These are phyloP conservation scores for Nomia melanderi DNA, from an alignment of 1,140 invertebrate genomes.

Conservation along the genomic window DNA sequence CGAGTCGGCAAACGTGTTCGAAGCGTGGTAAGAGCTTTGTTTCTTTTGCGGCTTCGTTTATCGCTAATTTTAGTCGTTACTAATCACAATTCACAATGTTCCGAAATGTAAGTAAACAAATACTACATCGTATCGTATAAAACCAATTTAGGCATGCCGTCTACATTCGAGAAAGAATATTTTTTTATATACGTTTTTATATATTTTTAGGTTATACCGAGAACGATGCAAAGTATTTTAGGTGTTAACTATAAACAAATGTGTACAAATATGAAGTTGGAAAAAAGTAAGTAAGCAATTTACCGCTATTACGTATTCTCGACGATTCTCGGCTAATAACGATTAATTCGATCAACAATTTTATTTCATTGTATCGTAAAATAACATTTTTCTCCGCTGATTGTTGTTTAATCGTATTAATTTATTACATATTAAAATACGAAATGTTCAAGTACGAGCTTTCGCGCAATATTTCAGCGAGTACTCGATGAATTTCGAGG, in stretches of 20 bases:
- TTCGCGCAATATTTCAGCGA: too few relatives aligned
- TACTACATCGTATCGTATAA: not conserved
- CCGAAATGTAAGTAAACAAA: slow-evolving; percentile 22
- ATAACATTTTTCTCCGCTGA: too few relatives aligned
- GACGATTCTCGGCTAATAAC: not conserved
- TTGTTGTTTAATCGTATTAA: too few relatives aligned
- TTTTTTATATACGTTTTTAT: not conserved
- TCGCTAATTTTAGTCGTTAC: not conserved
- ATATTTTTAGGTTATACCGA: slow-evolving; percentile 46
- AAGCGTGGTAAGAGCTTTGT: too few relatives aligned
- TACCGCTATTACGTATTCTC: not conserved
- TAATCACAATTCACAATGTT: slow-evolving; percentile 11
- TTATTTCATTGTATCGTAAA: too few relatives aligned
- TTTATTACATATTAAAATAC: too few relatives aligned
- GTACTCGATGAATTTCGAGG: too few relatives aligned
- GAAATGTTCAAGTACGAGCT: too few relatives aligned
- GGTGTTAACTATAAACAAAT: not conserved
- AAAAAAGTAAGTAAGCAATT: slow-evolving; percentile 64
- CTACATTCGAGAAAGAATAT: not conserved
- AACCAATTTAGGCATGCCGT: not conserved
- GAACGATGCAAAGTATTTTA: not conserved
- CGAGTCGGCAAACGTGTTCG: too few relatives aligned
- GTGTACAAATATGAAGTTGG: slow-evolving; percentile 42
- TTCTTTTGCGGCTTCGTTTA: too few relatives aligned
- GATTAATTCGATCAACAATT: too few relatives aligned